A percentile compares a stretch with the other conserved stretches of the same genome.
Evolutionary conservation across 2,797 vertebrate genomes (phyloP).

Genomic region (Anguilla anguilla): DNA sequence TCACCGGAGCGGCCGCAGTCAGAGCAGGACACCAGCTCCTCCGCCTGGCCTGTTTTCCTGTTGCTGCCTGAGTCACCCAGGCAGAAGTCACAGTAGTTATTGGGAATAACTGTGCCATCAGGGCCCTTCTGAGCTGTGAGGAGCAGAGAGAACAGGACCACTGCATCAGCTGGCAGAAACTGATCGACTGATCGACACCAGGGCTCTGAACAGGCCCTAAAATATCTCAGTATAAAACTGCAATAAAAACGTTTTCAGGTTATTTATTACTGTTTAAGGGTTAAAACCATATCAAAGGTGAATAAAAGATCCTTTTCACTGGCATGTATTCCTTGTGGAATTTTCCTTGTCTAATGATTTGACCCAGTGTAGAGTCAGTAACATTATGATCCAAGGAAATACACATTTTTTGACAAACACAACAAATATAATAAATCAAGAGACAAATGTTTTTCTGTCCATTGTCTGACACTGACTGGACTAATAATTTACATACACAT

Average conservation of each 20-base stretch:
- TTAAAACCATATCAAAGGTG: neutral
- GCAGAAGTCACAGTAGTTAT: slow-evolving; percentile 97
- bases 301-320: neutral
- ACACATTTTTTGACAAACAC: neutral
- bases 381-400: neutral
- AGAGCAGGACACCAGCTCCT: slow-evolving; percentile 80
- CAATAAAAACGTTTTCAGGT: neutral
- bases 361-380: slow-evolving; percentile 17
- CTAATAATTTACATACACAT: neutral
- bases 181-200: neutral
- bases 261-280: neutral
- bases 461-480: neutral
- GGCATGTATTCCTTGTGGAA: neutral
- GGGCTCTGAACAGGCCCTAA: neutral
- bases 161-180: neutral
- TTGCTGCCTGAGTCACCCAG: slow-evolving; percentile 83
- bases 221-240: neutral
- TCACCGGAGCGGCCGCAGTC: slow-evolving; percentile 92
- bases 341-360: neutral
- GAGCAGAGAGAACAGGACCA: neutral
- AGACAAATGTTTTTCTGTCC: neutral
- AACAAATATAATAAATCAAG: neutral
- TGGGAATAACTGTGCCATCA: slow-evolving; percentile 86
- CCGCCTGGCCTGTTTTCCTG: slow-evolving; percentile 88
- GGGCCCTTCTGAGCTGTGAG: slow-evolving; percentile 88